Evolutionary conservation across 2,797 vertebrate genomes (phyloP), one percentile per base, ranked within the genome.

Genomic region (Catamblyrhynchus diadema): DNA sequence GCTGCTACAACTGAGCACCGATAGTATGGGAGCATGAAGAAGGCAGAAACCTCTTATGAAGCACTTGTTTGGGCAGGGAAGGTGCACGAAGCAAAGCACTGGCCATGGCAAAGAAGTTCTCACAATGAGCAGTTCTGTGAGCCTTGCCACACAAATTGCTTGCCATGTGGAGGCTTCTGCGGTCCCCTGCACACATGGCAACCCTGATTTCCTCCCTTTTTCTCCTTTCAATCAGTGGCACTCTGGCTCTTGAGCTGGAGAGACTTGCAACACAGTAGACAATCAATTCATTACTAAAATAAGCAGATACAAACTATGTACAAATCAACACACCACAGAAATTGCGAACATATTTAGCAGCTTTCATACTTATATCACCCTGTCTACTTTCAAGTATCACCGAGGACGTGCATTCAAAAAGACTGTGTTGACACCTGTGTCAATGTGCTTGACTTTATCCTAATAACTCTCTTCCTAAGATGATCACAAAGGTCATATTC

Each of bases 171-270:
- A 74, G 28, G 44, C 47, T 15, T 71, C 23, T 70, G 12, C 0
- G 0, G 33, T 47, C 57, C 12, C 33, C n/a, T 53, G 45, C 17
- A 7, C 23, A 2, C 2, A 0, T 6, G 30, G 56, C 53, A 78
- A 13, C 44, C 27, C 54, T 9, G 5, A 22, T 75, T 77, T 64
- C 44, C 62, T 73, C 13, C 48, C 14, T 13, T 91, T 70, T 89
- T 28, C 51, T 54, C 71, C 28, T 62, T 48, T 64, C 24, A 2
- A 0, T 48, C 48, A 48, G 21, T 2, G 2, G 8, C 17, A 9
- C 64, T 70, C 77, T n/a, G 69, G 33, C 75, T 90, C 28, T 67
- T 53, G 65, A 78, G 28, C 33, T 80, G 37, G 45, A 64, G 32
- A 17, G 19, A 59, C 41, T 80, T 70, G 57, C 13, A 60, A n/a